A percentile compares a stretch with the other conserved stretches of the same genome.
phyloP scores from a whole-genome alignment of 2,888 invertebrate species.

The Matsumyia berberina region DNA sequence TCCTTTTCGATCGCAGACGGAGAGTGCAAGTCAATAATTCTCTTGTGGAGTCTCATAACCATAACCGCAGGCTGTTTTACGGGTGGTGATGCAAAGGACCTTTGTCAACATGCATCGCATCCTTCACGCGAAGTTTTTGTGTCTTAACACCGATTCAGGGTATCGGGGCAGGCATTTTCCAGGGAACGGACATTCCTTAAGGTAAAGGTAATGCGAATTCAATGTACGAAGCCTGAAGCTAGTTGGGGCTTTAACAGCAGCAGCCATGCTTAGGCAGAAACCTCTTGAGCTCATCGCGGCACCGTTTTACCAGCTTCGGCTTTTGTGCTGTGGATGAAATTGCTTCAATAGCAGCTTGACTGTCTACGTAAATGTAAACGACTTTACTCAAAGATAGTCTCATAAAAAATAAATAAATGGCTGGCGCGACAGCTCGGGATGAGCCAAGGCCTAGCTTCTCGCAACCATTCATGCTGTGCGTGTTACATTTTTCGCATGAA shows the following conservation, averaged over 20 bases:
- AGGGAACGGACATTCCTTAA: conserved; percentile 98
- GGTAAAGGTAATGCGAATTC: conserved; percentile 98
- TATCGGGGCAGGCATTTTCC: conserved; percentile 99
- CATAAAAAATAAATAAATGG: too few species aligned
- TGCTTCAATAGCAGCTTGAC: too few species aligned
- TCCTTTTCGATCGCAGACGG: conserved; percentile 99
- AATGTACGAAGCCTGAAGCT: conserved; percentile 95
- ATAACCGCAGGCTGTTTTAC: conserved; percentile 99
- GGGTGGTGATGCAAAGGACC: conserved; percentile 97
- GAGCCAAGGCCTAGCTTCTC: too few species aligned
- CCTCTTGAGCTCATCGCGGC: too few species aligned
- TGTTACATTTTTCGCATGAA: too few species aligned
- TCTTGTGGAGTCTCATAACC: conserved; percentile 99
- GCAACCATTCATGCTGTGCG: too few species aligned
- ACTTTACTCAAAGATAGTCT: too few species aligned
- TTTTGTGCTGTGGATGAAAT: too few species aligned
- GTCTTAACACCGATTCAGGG: conserved; percentile 98
- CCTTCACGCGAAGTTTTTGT: conserved; percentile 97
- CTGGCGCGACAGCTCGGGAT: too few species aligned
- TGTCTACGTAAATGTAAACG: too few species aligned
- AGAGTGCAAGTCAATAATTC: conserved; percentile 99
- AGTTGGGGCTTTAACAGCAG: conserved; percentile 90
- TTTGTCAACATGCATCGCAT: conserved; percentile 97
- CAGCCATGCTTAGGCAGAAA: too few species aligned
- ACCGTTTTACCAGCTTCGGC: too few species aligned